Evolutionary conservation across 2,888 invertebrate genomes (phyloP), one percentile per base, ranked within the genome.

Genomic region (Platerodrilus igneus): DNA sequence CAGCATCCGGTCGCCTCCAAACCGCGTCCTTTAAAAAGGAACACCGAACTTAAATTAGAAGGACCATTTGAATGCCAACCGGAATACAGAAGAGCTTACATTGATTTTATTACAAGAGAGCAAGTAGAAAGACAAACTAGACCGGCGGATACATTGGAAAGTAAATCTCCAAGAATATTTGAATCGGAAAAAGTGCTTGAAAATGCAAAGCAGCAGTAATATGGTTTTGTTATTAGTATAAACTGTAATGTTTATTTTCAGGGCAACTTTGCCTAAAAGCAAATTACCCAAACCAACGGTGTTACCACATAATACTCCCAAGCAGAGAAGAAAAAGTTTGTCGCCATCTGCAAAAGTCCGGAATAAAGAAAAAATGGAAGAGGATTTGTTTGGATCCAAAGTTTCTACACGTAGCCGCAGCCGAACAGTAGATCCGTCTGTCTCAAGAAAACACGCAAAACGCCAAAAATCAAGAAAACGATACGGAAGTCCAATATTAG

Each of bases 11-110:
- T 40, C 13, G 45, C 43, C 15, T 39, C 46, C 4, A 50, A 46
- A 41, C 19, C 41, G 7, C 45, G 45, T 16, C 43, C 51, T 7
- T 13, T 41, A 17, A 41, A 41, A 20, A 17, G 41, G 17, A 26
- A 28, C 26, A 36, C 36, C 15, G 57, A 58, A 45, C 39, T 61
- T 38, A 58, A 60, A 45, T 45, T 62, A 23, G 60, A 62, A 31
- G 64, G 61, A 11, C 50, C 53, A 8, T 63, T 66, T 33, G 63
- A 66, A 49, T 66, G 65, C 40, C 66, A 65, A 47, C 73, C 73
- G 1, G 74, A 74, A 53, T 74, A 74, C 42, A 63, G 69, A 29
- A 70, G 65, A 46, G 71, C 72, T 10, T 67, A 58, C 56, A 63
- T 55, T 49, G 71, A 60, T 62, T 72, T 52, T 57, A 66, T 57